Evolutionary conservation across 2,797 vertebrate genomes (phyloP), one percentile per base, ranked within the genome.

Genomic region (Myotis daubentonii): DNA sequence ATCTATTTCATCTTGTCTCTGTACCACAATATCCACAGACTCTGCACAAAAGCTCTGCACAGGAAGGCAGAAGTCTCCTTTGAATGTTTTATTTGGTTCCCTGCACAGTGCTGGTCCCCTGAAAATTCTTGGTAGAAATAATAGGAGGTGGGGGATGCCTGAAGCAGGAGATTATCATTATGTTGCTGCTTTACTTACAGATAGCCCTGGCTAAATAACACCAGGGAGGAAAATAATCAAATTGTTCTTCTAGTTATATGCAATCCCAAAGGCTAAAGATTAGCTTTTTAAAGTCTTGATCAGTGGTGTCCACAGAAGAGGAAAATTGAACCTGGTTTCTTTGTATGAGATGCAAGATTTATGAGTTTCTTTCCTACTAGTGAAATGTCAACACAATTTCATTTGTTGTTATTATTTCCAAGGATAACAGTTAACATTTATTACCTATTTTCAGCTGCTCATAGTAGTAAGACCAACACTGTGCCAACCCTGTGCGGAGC

Each of bases 371-470:
- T 95, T 95, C 15, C 47, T 81, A n/a, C 51, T 53, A 79, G 70
- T 62, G 71, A 96, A 88, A 75, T 72, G 70, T 90, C 94, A 96
- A 80, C 57, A 87, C 36, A 44, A 75, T 79, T 89, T 82, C 44
- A 72, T 82, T 49, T n/a, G 30, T 68, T 94, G 74, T 65, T 65
- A 36, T 92, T 87, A 47, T 88, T 93, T 94, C 33, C 75, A 72
- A 75, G 49, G 41, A 84, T n/a, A 70, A 79, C 44, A 51, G 79
- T 33, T 74, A 91, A 60, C 33, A 51, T 71, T 79, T 65, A 47
- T 47, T 47, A 47, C 22, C 79, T 82, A 3, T 65, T 47, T 47
- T 47, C 16, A 65, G 60, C 28, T 30, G 60, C 60, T 62, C 60
- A 30, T 30, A 30, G 28, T 15, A 62, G 60, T 62, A 13, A 62